phyloP scores from a whole-genome alignment of 2,888 invertebrate species.

The Dione juno region DNA sequence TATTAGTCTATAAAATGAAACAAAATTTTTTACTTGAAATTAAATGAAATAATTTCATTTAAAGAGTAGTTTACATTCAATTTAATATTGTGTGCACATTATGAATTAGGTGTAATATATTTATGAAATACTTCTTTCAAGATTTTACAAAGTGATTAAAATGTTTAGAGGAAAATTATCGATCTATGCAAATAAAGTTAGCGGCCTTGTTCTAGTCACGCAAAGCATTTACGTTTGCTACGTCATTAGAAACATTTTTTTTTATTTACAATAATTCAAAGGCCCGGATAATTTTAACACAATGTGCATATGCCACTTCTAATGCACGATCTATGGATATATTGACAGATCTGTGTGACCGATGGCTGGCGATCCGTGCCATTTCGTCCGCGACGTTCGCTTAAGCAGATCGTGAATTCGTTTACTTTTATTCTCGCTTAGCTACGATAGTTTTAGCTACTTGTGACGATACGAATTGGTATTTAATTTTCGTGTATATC shows the following conservation, averaged over 20 bases:
- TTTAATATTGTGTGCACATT: too few species aligned
- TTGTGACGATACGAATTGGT: constrained; percentile 26
- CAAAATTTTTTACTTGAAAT: too few species aligned
- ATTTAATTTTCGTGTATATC: neutral
- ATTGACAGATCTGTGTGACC: constrained; percentile 47
- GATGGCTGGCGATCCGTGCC: constrained; percentile 64
- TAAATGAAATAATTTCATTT: too few species aligned
- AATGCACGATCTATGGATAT: constrained; percentile 14
- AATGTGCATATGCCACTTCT: constrained; percentile 10
- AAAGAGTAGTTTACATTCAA: too few species aligned
- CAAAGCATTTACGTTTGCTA: neutral
- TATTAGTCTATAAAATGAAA: too few species aligned
- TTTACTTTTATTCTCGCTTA: constrained; percentile 13
- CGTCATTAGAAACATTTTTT: neutral
- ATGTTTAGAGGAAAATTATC: constrained; percentile 9
- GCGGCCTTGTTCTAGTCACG: constrained; percentile 20
- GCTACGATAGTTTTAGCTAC: neutral
- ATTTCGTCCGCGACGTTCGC: constrained; percentile 57
- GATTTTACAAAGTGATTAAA: neutral
- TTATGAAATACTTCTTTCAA: neutral
- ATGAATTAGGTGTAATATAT: too few species aligned
- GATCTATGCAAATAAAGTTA: neutral
- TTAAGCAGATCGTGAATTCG: constrained; percentile 38
- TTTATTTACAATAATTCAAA: too few species aligned
- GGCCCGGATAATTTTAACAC: neutral